Base-by-base conservation (phyloP, 2,888 invertebrate genomes). In the Pammene fasciana region DNA sequence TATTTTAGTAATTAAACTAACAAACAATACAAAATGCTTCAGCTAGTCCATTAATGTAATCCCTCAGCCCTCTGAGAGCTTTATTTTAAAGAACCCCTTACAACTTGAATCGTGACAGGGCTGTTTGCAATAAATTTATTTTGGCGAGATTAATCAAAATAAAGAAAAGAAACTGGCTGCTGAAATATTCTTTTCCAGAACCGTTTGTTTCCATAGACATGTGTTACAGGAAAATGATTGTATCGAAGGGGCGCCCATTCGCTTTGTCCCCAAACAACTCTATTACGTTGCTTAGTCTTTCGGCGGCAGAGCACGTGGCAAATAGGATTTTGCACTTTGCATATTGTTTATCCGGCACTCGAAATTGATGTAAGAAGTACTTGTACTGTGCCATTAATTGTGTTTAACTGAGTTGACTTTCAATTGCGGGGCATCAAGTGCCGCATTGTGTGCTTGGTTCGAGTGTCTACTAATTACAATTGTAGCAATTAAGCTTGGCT, bases 261-360 rank as follows among this genome's bases (percentile, higher is more conserved):
- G 81, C 81, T 85, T 82, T 77, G 78, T 77, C 75, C 78, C 79
- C 78, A 86, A 86, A 85, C 84, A 84, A 83, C 77, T 86, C 79
- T 82, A 86, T 87, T 86, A 84, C 80, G 78, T 77, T 79, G 82
- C 81, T 82, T 76, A 79, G 77, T 79, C 79, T 80, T 79, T 79
- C 78, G 79, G 72, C 74, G 78, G 75, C 75, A 74, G 73, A 75
- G 77, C 79, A 79, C 78, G 79, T 78, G 80, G 78, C 66, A 86
- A 87, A 87, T 87, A 80, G 79, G 83, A 84, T 86, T 86, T 84
- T 82, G 80, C 85, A 85, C 82, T 87, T 86, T 87, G 80, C 87
- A 87, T 87, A 86, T 86, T 83, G 83, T 82, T 78, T 78, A 75
- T 74, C 76, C 75, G 78, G 74, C 75, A 73, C 70, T 72, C 67